These are phyloP conservation scores for Oncorhynchus tshawytscha DNA, from an alignment of 2,113 vertebrate genomes.

Conservation along the genomic window DNA sequence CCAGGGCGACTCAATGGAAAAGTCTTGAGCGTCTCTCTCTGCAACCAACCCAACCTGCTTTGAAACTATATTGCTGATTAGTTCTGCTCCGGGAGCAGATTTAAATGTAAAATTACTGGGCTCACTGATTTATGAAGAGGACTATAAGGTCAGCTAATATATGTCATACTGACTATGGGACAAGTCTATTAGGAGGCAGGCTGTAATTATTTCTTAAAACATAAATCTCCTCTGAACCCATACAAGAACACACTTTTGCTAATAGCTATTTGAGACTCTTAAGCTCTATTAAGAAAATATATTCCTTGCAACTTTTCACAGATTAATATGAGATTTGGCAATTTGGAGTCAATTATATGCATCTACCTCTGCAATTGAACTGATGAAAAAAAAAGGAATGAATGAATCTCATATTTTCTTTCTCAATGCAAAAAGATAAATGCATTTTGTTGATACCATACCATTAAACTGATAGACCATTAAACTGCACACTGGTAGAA, in stretches of 20 bases:
- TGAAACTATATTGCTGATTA: constrained; percentile 65
- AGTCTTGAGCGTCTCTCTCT: constrained; percentile 24
- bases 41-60: constrained; percentile 51
- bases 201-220: constrained; percentile 71
- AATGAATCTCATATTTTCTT: not conserved
- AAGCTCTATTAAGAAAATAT: constrained; percentile 53
- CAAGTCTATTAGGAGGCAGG: constrained; percentile 65
- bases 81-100: constrained; percentile 65
- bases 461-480: too few species aligned
- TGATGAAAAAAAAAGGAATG: not conserved
- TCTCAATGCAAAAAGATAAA: too few species aligned
- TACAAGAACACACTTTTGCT: constrained; percentile 47
- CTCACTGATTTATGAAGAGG: constrained; percentile 75
- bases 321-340: constrained; percentile 48
- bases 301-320: constrained; percentile 36
- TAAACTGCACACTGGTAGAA: too few species aligned
- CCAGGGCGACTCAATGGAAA: constrained; percentile 38
- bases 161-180: constrained; percentile 67
- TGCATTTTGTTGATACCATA: too few species aligned
- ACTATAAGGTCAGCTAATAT: constrained; percentile 72
- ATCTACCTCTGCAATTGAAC: constrained; percentile 4
- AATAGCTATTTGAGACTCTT: constrained; percentile 57
- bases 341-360: constrained; percentile 22
- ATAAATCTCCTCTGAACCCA: constrained; percentile 65
- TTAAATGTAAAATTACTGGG: constrained; percentile 67